phyloP scores from a whole-genome alignment of 2,113 vertebrate species.

The Thryonomys swinderianus region DNA sequence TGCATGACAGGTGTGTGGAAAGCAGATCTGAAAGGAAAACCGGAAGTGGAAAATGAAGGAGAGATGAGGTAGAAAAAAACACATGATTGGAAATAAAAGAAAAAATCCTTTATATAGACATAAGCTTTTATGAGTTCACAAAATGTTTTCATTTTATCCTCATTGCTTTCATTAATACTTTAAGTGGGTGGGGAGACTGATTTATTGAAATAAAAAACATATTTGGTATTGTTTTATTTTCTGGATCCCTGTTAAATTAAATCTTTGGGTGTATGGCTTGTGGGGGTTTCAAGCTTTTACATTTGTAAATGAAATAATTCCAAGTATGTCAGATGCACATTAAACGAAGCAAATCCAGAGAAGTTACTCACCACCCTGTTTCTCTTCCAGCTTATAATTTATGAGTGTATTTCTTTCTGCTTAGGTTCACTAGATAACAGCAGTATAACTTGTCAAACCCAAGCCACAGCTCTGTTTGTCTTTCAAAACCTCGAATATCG shows the following conservation, averaged over 20 bases:
- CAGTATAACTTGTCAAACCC: not conserved
- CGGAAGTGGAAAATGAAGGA: not conserved
- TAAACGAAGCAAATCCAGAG: not conserved
- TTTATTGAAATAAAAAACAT: not conserved
- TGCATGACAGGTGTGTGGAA: not conserved
- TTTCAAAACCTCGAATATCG: conserved; percentile 17
- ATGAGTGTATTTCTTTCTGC: not conserved
- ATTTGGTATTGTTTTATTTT: not conserved
- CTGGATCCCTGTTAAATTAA: not conserved
- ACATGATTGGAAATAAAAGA: too few species aligned
- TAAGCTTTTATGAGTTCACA: not conserved
- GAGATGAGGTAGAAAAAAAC: too few species aligned
- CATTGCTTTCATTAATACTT: not conserved
- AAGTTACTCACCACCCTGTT: not conserved
- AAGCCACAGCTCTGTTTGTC: not conserved
- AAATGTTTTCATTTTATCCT: not conserved
- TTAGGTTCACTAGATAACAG: not conserved
- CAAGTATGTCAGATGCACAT: not conserved
- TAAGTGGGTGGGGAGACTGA: not conserved
- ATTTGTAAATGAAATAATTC: not conserved
- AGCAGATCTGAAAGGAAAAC: too few species aligned
- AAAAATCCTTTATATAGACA: not conserved
- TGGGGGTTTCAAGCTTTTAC: not conserved
- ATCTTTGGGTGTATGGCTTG: not conserved
- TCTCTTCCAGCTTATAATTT: conserved; percentile 1